phyloP scores from a whole-genome alignment of 2,113 vertebrate species.

The Verasper variegatus region DNA sequence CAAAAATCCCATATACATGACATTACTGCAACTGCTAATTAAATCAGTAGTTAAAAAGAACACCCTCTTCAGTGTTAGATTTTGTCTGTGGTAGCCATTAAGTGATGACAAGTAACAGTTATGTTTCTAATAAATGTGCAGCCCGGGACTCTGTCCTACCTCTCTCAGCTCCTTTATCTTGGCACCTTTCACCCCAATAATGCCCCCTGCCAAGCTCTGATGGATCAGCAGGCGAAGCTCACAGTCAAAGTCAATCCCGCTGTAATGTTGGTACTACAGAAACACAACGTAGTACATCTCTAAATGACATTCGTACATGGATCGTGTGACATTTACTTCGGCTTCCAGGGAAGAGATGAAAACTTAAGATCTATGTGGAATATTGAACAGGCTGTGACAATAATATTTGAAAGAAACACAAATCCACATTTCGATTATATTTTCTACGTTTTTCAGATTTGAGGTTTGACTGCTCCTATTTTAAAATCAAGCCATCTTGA shows the following conservation, averaged over 20 bases:
- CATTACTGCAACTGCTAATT: background rate
- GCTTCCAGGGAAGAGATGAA: too few relatives aligned
- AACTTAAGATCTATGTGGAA: too few relatives aligned
- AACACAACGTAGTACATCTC: conserved; percentile 21
- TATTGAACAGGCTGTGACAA: too few relatives aligned
- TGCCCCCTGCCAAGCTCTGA: conserved; percentile 96
- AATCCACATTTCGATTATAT: too few relatives aligned
- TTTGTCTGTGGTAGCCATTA: background rate
- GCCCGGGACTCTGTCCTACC: conserved; percentile 73
- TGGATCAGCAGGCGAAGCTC: conserved; percentile 97
- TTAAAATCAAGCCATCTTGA: background rate
- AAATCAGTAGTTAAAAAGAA: background rate
- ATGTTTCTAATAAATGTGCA: background rate
- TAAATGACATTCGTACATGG: background rate
- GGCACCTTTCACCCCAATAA: conserved; percentile 98
- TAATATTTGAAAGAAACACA: too few relatives aligned
- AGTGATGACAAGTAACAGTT: too few relatives aligned
- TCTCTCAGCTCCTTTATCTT: conserved; percentile 99
- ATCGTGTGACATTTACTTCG: background rate
- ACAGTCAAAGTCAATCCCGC: conserved; percentile 97
- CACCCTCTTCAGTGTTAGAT: background rate
- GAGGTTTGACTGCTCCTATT: too few relatives aligned
- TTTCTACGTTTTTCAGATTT: too few relatives aligned
- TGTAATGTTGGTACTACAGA: conserved; percentile 97
- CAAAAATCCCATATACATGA: background rate